A percentile compares a stretch with the other conserved stretches of the same genome.
phyloP scores from a whole-genome alignment of 2,888 invertebrate genomes.

The Drosophila mercatorum region DNA sequence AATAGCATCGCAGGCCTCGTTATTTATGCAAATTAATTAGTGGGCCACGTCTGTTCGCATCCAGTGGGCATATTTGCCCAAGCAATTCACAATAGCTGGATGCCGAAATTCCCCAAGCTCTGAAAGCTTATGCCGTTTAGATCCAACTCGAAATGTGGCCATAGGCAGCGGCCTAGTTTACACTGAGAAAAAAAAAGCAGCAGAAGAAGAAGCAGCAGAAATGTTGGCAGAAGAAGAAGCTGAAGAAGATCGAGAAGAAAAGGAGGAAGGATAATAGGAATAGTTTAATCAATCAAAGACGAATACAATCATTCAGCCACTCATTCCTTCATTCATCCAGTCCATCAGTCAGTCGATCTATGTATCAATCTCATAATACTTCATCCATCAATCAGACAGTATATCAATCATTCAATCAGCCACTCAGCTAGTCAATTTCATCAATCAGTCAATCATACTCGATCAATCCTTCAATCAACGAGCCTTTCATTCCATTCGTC shows the following conservation, averaged over 20 bases:
- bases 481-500: too few relatives aligned
- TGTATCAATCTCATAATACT: too few relatives aligned
- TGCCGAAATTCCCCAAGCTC: slow-evolving; percentile 51
- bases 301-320: too few relatives aligned
- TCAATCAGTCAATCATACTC: not conserved
- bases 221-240: not conserved
- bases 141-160: slow-evolving; percentile 22
- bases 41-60: slow-evolving; percentile 36
- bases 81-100: slow-evolving; percentile 55
- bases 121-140: slow-evolving; percentile 28
- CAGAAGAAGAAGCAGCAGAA: not conserved
- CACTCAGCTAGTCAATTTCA: not conserved
- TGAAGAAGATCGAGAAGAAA: too few relatives aligned
- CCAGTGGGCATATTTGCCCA: slow-evolving; percentile 44
- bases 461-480: too few relatives aligned
- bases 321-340: too few relatives aligned
- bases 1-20: slow-evolving; percentile 37
- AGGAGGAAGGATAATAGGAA: too few relatives aligned
- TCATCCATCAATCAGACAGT: not conserved
- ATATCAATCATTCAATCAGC: not conserved
- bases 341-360: too few relatives aligned
- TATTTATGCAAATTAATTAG: slow-evolving; percentile 78
- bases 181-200: slow-evolving; percentile 24
- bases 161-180: not conserved
- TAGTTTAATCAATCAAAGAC: too few relatives aligned